Evolutionary conservation across 2,888 invertebrate genomes (phyloP), one percentile per base, ranked within the genome.

Genomic region (Trichacis sp.): DNA sequence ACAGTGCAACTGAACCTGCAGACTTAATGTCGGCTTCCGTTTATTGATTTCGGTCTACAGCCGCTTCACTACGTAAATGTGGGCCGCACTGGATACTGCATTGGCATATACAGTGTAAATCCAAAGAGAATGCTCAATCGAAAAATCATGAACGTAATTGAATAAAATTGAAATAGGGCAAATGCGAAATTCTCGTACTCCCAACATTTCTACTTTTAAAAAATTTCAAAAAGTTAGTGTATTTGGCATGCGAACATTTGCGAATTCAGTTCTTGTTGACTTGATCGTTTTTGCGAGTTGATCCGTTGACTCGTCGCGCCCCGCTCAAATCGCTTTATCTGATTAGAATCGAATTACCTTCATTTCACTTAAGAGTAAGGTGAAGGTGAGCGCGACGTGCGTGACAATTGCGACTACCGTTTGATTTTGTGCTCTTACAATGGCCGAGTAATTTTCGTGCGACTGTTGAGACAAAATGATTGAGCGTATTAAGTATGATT

Each of bases 1-100:
- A 51, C 20, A 45, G 33, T 50, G 45, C 30, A 49, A 58, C 52
- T 42, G 47, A 56, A 55, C 61, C 59, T 45, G 43, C 63, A 68
- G 61, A 65, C 55, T 68, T 68, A 77, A 77, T 74, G 70, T 71
- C 69, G 73, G 78, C 77, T 81, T 82, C 79, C 79, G 79, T 77
- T 81, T 82, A 82, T 82, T 82, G 82, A 82, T 82, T 82, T 78
- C 77, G 74, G 75, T 63, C 67, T 75, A 71, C 70, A 73, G 72
- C 60, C 68, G 70, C 69, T 71, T 71, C 62, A 63, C 66, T 70
- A 63, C 70, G 71, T 60, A 72, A 73, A 80, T 77, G 73, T 80
- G 79, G 78, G 81, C 76, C 78, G 79, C 68, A 62, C 46, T 55
- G 60, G 40, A 43, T 56, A 58, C 53, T 59, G 64, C 64, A 64